Evolutionary conservation across 2,113 vertebrate genomes (phyloP), one percentile per base, ranked within the genome.

Genomic region (Myotis davidii): DNA sequence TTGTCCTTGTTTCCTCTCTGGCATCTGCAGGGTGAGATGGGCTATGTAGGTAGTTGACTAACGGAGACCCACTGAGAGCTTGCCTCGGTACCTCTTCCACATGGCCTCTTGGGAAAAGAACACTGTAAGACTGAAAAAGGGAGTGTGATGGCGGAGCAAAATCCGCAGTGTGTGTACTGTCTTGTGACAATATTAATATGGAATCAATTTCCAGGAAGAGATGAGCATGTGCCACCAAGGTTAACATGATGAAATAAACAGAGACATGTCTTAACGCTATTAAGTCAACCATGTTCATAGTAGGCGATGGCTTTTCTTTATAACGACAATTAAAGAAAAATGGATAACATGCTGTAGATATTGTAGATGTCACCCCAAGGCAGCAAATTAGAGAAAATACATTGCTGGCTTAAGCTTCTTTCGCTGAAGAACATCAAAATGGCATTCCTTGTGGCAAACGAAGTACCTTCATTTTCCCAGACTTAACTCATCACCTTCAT

Each of bases 311-410:
- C 59, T 87, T 95, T 96, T 86, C 64, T 69, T 89, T 73, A 37
- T 92, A 76, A 86, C 69, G 91, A 84, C 56, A 93, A 59, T 86
- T 77, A 91, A 2, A 94, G 52, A 34, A 45, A 91, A 83, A 89
- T 84, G 81, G 39, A 91, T 64, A 92, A 34, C 27, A 87, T 64
- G 39, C 52, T 91, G 21, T 52, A 64, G 37, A 79, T 78, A 14
- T 85, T 84, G 89, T 91, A 85, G 59, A 72, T 52, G 45, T 81
- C 37, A 77, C 34, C 29, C n/a, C 9, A 48, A 56, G 79, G 65
- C 74, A 94, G 59, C 91, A 91, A 52, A 92, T 34, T 21, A 91
- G 65, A 65, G 42, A 32, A 48, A 84, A 73, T 34, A 17, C 12
- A 42, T 27, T 64, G 29, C 13, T 29, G 54, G 14, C 54, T 90